Evolutionary conservation across 2,113 vertebrate species (phyloP), one percentile per base, ranked within the genome.

Genomic region (Cranoglanis bouderius): DNA sequence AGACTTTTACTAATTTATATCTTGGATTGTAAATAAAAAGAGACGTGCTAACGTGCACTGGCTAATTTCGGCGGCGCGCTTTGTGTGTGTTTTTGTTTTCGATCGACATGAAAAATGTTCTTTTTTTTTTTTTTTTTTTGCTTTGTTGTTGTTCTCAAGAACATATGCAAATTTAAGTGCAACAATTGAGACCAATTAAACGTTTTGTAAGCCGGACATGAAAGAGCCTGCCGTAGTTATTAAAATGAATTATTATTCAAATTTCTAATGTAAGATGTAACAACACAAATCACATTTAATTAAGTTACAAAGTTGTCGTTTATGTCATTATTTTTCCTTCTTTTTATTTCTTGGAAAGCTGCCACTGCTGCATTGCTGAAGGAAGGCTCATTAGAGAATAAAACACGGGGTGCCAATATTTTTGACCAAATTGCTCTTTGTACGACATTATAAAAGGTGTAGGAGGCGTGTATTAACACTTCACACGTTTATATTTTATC

Each of bases 1-100:
- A 97, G 96, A 98, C 97, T 98, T 96, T 97, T 98, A 97, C 96
- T 99, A 99, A 99, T 99, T 99, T 99, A 99, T 99, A 99, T 98
- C 96, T 97, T 95, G 96, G 96, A 97, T 97, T 99, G 98, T 99
- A 99, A 97, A 99, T 99, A 97, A 98, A 97, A 82, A 85, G 40
- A 59, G 96, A 94, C 93, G 96, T 95, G 96, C 95, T 96, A 96
- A 96, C 95, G 94, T 96, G 94, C 94, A 96, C 96, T 94, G 94
- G 92, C 89, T 90, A 91, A 81, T 93, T 65, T 84, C 6, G 26
- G 24, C 93, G 75, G 93, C 91, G 90, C 92, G 94, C 94, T 92
- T 80, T n/a, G 43, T 46, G 26, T 92, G 92, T 94, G 94, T 95
- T 49, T 49, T 95, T 95, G 93, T 94, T 93, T 92, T 85, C 88